Evolutionary conservation across 2,113 vertebrate species (phyloP).

Genomic region (Anser brachyrhynchus): DNA sequence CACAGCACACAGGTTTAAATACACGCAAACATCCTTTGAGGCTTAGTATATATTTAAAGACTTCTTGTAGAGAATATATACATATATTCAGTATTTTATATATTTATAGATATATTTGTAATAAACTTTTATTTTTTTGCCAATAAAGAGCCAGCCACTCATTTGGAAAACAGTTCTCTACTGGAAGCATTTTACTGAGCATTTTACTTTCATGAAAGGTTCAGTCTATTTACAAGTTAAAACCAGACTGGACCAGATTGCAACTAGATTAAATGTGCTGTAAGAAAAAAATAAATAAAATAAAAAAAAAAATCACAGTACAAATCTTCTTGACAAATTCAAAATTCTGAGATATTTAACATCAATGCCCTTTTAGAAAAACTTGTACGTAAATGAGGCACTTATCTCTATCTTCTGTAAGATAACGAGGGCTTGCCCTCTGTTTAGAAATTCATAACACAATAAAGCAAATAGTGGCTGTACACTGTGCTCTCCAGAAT

Average conservation of each 20-base stretch:
- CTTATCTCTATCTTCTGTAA: not conserved
- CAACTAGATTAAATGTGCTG: not conserved
- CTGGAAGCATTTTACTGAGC: not conserved
- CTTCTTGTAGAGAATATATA: not conserved
- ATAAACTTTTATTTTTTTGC: too few species aligned
- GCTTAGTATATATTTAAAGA: not conserved
- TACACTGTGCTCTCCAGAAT: not conserved
- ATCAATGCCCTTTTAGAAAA: not conserved
- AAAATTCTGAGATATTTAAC: not conserved
- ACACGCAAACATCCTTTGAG: not conserved
- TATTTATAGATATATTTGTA: too few species aligned
- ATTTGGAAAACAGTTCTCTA: not conserved
- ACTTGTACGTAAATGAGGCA: not conserved
- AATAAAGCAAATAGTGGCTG: not conserved
- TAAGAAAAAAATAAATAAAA: not conserved
- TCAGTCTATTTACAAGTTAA: not conserved
- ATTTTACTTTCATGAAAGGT: not conserved
- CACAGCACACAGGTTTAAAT: not conserved
- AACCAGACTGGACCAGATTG: not conserved
- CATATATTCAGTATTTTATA: not conserved
- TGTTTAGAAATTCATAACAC: not conserved
- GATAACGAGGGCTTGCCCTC: not conserved
- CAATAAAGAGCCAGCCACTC: not conserved
- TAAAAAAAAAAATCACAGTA: not conserved
- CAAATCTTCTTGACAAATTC: not conserved